These are phyloP conservation scores for Drosophila niveifrons DNA, from an alignment of 2,888 invertebrate species.

Conservation along the genomic window DNA sequence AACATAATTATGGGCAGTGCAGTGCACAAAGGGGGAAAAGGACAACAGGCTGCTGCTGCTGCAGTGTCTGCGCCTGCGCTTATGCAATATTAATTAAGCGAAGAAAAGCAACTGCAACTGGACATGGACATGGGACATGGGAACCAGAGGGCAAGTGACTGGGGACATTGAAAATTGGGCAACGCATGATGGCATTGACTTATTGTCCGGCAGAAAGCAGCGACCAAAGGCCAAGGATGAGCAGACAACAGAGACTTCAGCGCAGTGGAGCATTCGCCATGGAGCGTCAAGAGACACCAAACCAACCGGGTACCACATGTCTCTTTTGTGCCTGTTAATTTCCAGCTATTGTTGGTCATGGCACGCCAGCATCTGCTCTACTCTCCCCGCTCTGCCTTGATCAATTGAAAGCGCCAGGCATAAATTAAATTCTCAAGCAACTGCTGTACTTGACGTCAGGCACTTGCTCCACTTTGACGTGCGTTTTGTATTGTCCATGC, in stretches of 20 bases:
- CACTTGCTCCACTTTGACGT: constrained; percentile 50
- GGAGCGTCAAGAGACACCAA: constrained; percentile 37
- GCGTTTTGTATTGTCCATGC: constrained; percentile 25
- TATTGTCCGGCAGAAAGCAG: constrained; percentile 43
- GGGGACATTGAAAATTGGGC: constrained; percentile 19
- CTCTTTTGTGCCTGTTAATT: constrained; percentile 77
- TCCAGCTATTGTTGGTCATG: constrained; percentile 67
- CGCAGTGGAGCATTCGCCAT: constrained; percentile 14
- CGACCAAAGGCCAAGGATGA: constrained; percentile 23
- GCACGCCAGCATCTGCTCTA: not conserved
- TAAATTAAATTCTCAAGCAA: constrained; percentile 77
- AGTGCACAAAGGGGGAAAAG: constrained; percentile 21
- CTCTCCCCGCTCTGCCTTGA: not conserved
- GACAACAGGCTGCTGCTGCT: constrained; percentile 49
- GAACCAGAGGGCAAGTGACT: constrained; percentile 12
- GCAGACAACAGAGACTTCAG: not conserved
- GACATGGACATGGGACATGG: not conserved
- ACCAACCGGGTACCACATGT: constrained; percentile 38
- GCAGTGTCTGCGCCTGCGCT: constrained; percentile 61
- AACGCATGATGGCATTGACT: constrained; percentile 59
- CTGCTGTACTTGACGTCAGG: constrained; percentile 69
- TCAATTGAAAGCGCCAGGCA: constrained; percentile 71
- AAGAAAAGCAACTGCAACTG: constrained; percentile 33
- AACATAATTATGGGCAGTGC: constrained; percentile 62
- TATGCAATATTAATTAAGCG: constrained; percentile 76